Evolutionary conservation across 1,140 invertebrate species (phyloP).

Genomic region (Brevipalpus yothersi): DNA sequence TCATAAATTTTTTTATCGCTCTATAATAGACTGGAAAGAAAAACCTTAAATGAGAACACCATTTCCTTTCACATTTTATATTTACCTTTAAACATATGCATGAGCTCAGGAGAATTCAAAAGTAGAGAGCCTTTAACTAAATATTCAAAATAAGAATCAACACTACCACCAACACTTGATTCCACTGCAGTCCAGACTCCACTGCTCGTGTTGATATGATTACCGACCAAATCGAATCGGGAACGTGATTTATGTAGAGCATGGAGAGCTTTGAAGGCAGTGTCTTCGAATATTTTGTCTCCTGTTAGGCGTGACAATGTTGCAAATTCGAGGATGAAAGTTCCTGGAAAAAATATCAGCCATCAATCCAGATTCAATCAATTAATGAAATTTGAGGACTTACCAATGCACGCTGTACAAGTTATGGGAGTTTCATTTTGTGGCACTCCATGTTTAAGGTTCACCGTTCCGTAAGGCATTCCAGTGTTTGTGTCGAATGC

Average conservation of each 20-base stretch:
- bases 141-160: conserved; percentile 98
- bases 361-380: background rate
- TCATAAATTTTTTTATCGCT: conserved; percentile 61
- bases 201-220: conserved; percentile 83
- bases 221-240: conserved; percentile 69
- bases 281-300: conserved; percentile 73
- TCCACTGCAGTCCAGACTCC: conserved; percentile 93
- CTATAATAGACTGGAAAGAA: conserved; percentile 33
- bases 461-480: conserved; percentile 96
- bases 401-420: conserved; percentile 84
- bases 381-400: background rate
- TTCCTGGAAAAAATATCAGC: conserved; percentile 18
- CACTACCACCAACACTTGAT: conserved; percentile 67
- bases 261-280: conserved; percentile 71
- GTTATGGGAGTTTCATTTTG: conserved; percentile 82
- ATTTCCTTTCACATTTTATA: background rate
- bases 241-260: conserved; percentile 63
- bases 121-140: conserved; percentile 69
- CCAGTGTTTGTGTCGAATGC: conserved; percentile 38
- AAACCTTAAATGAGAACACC: background rate
- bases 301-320: conserved; percentile 79
- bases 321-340: conserved; percentile 91
- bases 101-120: conserved; percentile 49
- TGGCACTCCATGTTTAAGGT: conserved; percentile 72
- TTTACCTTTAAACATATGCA: conserved; percentile 55